Base-by-base conservation (phyloP, 2,797 vertebrate genomes). In the Holocentrus rufus region DNA sequence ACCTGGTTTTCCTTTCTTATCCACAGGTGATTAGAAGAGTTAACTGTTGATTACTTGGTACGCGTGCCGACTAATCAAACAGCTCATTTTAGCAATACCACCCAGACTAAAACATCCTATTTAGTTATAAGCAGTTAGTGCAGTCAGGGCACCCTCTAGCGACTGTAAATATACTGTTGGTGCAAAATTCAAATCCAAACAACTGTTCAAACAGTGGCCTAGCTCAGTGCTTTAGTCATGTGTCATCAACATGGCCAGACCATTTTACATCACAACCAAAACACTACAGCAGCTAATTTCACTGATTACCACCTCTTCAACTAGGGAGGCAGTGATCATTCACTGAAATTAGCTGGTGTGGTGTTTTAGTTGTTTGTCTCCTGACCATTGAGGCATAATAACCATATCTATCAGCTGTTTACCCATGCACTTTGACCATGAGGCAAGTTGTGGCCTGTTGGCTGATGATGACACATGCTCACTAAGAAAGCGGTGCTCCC, bases 81-180 rank as follows among this genome's bases (percentile, higher is more conserved):
- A 47, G 57, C 54, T 39, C 10, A 42, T 64, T 77, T 56, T 25
- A 75, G 52, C 54, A 31, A 39, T 31, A 17, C 61, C 75, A 59
- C 76, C 65, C 27, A n/a, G 22, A 59, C 69, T 14, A 82, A 72
- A 78, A 72, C 34, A 14, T 47, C 52, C 69, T 46, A 69, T 79
- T 85, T 69, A 80, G 55, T 1, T 10, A 42, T 11, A 30, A 15
- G 25, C 20, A 15, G 15, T 3, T 8, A 31, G n/a, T 58, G 79
- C 84, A 11, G 31, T 34, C 5, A 34, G 31, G 5, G 31, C 31
- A 5, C 85, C 88, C 81, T 84, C 88, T 90, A 87, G 85, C 61
- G 89, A 60, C 54, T 18, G 6, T 11, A 27, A 25, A 57, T 11
- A 34, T 22, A 25, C 15, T 7, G 18, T 31, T 31, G 34, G 7